Percentiles rank a stretch among this genome's conserved stretches.
Evolutionary conservation across 2,888 invertebrate species (phyloP).

Genomic region (Pogonocherus hispidulus): DNA sequence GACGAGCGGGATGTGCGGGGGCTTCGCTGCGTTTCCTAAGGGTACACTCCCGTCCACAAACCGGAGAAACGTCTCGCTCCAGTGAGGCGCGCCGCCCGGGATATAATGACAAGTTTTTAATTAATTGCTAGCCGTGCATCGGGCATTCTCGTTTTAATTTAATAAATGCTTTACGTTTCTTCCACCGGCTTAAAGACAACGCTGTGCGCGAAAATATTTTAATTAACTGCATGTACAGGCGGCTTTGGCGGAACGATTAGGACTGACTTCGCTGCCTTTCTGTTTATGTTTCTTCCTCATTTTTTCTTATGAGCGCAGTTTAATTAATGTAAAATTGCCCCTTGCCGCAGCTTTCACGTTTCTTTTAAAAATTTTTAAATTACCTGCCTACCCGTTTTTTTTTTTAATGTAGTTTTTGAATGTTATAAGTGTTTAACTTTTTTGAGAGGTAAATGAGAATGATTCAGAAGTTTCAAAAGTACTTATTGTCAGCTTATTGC

Average conservation of each 20-base stretch:
- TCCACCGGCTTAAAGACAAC: constrained; percentile 46
- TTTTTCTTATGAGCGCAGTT: too few species aligned
- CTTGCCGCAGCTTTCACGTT: too few species aligned
- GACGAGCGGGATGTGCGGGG: constrained; percentile 46
- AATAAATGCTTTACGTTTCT: constrained; percentile 57
- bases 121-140: constrained; percentile 62
- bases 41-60: constrained; percentile 64
- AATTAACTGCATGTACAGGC: constrained; percentile 31
- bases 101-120: constrained; percentile 65
- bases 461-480: too few species aligned
- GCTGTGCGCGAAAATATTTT: constrained; percentile 44
- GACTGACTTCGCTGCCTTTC: neutral
- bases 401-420: too few species aligned
- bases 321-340: too few species aligned
- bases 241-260: constrained; percentile 1
- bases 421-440: too few species aligned
- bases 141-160: constrained; percentile 60
- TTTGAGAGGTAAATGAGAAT: too few species aligned
- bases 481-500: too few species aligned
- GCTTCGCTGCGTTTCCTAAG: constrained; percentile 66
- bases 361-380: too few species aligned
- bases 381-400: too few species aligned
- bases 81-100: constrained; percentile 58
- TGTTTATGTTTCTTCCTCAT: too few species aligned
- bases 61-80: constrained; percentile 62